phyloP scores from a whole-genome alignment of 2,797 vertebrate genomes.

The Halcyon leucocephala region DNA sequence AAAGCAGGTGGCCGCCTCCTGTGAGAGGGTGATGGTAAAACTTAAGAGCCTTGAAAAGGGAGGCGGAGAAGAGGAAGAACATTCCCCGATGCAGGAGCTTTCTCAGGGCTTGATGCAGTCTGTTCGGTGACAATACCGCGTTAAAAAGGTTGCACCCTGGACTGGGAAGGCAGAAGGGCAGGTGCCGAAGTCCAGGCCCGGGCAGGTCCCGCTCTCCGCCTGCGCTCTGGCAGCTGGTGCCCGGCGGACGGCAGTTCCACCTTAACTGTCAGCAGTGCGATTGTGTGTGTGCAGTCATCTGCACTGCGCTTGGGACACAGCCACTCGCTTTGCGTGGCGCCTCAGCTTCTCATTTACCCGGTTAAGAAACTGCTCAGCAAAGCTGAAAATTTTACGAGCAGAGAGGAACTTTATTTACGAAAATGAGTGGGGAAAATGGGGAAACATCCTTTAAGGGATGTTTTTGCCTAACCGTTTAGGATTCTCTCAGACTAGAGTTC shows the following conservation, averaged over 20 bases:
- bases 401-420: not conserved
- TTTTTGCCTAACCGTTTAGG: not conserved
- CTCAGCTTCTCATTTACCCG: rapidly evolving
- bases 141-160: rapidly evolving
- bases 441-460: rapidly evolving
- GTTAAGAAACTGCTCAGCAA: not conserved
- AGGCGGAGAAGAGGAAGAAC: not conserved
- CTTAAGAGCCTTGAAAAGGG: not conserved
- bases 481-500: not conserved
- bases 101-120: not conserved
- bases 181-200: not conserved
- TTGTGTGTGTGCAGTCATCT: not conserved
- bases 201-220: rapidly evolving
- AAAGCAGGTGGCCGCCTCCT: not conserved
- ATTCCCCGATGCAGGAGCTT: rapidly evolving
- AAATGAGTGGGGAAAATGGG: not conserved
- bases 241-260: rapidly evolving
- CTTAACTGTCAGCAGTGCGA: rapidly evolving
- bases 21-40: not conserved
- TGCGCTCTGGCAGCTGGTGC: not conserved
- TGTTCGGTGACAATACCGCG: rapidly evolving
- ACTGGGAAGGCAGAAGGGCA: not conserved
- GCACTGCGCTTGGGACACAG: not conserved
- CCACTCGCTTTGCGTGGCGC: not conserved
- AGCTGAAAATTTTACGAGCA: not conserved